Conservation (phyloP, 2,888 invertebrate species). For the Pseudoips prasinana region DNA sequence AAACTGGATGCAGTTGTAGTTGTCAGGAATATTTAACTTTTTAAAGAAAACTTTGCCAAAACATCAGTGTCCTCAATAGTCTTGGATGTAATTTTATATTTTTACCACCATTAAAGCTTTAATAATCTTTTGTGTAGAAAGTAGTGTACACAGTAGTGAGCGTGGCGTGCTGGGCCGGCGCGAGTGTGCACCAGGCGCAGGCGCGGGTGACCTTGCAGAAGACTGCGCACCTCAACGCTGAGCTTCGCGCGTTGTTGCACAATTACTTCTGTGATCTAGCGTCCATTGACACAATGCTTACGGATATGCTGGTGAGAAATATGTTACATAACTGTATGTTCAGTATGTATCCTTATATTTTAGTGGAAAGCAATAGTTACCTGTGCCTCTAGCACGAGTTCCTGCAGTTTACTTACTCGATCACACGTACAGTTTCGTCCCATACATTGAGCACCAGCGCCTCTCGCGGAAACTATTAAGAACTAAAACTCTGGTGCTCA, state of each 20-base stretch:
- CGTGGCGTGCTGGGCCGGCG: slow-evolving; percentile 75
- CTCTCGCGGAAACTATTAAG: too few species aligned
- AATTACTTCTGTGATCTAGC: slow-evolving; percentile 81
- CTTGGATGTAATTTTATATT: too few species aligned
- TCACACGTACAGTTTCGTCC: too few species aligned
- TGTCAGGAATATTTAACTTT: too few species aligned
- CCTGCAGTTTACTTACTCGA: too few species aligned
- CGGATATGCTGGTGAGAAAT: slow-evolving; percentile 79
- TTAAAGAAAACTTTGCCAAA: too few species aligned
- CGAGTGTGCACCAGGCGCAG: slow-evolving; percentile 74
- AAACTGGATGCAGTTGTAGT: too few species aligned
- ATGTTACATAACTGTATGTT: background rate
- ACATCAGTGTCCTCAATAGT: too few species aligned
- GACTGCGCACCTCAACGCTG: slow-evolving; percentile 65
- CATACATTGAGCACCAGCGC: too few species aligned
- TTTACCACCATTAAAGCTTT: too few species aligned
- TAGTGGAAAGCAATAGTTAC: background rate
- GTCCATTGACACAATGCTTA: slow-evolving; percentile 80
- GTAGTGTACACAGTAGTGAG: slow-evolving; percentile 64
- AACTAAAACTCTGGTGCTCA: too few species aligned
- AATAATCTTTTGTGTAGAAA: slow-evolving; percentile 36
- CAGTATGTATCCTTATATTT: background rate
- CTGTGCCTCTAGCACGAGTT: too few species aligned
- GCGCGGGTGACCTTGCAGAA: slow-evolving; percentile 65
- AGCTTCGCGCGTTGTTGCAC: slow-evolving; percentile 62